These are phyloP conservation scores for Mormyrops attenuatus DNA, from an alignment of 2,797 vertebrate species.

Conservation along the genomic window DNA sequence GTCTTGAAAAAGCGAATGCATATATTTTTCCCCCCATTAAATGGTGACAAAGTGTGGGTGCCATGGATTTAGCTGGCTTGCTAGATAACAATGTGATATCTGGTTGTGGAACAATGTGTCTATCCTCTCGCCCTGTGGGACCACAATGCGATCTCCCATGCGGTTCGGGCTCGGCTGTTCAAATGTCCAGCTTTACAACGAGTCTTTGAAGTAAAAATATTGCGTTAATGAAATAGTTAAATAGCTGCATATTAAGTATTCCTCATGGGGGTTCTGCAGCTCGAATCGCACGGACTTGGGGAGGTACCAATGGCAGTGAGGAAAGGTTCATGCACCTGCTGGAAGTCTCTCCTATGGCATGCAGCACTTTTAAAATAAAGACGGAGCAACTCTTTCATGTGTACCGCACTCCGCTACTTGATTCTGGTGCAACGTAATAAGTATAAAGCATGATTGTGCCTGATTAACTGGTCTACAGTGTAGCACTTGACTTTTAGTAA, in stretches of 20 bases:
- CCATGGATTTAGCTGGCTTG: background rate
- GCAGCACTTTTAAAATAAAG: background rate
- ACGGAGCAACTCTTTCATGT: background rate
- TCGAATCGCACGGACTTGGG: background rate
- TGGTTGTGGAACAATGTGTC: background rate
- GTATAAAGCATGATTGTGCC: background rate
- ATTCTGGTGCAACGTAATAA: background rate
- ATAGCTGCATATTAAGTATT: background rate
- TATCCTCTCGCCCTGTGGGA: background rate
- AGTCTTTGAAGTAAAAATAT: background rate
- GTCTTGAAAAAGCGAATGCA: background rate
- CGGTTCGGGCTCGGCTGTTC: background rate
- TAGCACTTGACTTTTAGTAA: background rate
- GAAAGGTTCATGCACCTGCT: background rate
- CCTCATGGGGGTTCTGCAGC: background rate
- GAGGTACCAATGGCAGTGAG: background rate
- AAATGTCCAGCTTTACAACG: background rate
- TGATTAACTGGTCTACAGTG: background rate
- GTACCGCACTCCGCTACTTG: background rate
- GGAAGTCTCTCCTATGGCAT: background rate
- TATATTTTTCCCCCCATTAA: background rate
- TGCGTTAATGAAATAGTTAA: background rate
- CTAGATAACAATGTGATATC: background rate
- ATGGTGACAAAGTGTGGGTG: background rate
- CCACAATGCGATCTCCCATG: background rate